Evolutionary conservation across 2,888 invertebrate species (phyloP), one percentile per base, ranked within the genome.

Genomic region (Automeris io): DNA sequence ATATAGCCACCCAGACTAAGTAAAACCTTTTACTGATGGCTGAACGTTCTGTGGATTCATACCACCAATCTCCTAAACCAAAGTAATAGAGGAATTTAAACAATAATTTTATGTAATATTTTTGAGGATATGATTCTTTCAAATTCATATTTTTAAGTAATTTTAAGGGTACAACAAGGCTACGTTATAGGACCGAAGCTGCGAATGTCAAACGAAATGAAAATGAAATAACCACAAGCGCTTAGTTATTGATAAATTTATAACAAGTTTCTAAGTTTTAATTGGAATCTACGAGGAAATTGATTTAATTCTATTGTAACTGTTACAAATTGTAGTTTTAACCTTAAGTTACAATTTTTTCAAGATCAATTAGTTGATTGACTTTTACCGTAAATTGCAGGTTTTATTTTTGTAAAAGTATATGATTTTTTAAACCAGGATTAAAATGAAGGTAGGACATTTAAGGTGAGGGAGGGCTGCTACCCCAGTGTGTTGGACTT

Each of bases 51-150:
- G 23, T 35, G 12, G 50, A 42, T 41, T 70, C 69, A 37, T 70
- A 71, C 75, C 74, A 74, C 33, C 56, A 61, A 5, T 66, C 54
- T 0, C 71, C 70, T 18, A 67, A 41, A 0, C 74, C 76, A 2
- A 67, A 41, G 12, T 52, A 63, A 46, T 57, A 71, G 2, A 74
- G 46, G 2, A 48, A 12, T 25, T 41, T 46, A 42, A 70, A 72
- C 13, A 75, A 48, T 5, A 41, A 21, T 49, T 68, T 69, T 6
- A 67, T 39, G 36, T 50, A 70, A 33, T 61, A 47, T 34, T 72
- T 73, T 43, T 70, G 67, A 0, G 69, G 65, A 12, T 72, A 54
- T n/a, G 22, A 16, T 22, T 16, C 3, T 32, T 24, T 37, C 1
- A 37, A 12, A 2, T 11, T 19, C 22, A 29, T 29, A 25, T 12